A percentile compares a stretch with the other conserved stretches of the same genome.
Conservation (phyloP, 2,113 vertebrate genomes). For the Phyllopteryx taeniolatus region DNA sequence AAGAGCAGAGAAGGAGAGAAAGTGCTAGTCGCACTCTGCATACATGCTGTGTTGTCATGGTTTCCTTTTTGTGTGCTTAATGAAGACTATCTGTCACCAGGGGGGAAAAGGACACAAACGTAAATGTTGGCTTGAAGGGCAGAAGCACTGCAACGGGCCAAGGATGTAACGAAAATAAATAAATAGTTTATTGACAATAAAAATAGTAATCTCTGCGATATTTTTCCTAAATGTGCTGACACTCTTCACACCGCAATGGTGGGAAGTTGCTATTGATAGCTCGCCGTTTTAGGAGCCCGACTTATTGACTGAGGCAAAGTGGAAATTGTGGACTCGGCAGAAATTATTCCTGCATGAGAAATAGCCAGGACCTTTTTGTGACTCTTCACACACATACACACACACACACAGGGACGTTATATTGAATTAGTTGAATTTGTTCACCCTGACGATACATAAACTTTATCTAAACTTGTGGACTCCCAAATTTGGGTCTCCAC, state of each 20-base stretch:
- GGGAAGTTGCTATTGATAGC: constrained; percentile 68
- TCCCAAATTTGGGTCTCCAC: not conserved
- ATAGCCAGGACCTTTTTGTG: constrained; percentile 42
- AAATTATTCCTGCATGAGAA: constrained; percentile 53
- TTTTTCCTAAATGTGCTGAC: constrained; percentile 61
- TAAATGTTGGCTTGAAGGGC: constrained; percentile 32
- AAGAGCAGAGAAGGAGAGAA: not conserved
- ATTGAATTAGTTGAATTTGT: not conserved
- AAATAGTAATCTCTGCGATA: constrained; percentile 50
- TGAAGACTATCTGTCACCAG: constrained; percentile 51
- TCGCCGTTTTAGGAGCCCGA: constrained; percentile 43
- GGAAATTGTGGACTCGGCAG: constrained; percentile 69
- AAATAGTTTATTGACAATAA: constrained; percentile 38
- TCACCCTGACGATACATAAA: not conserved
- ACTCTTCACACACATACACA: constrained; percentile 6
- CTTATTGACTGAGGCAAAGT: constrained; percentile 46
- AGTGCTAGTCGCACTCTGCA: not conserved
- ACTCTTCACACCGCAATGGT: constrained; percentile 38
- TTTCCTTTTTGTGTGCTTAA: constrained; percentile 36
- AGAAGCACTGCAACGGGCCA: constrained; percentile 40
- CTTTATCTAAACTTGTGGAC: not conserved
- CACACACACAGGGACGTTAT: not conserved
- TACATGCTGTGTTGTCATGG: constrained; percentile 36
- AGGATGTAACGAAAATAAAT: constrained; percentile 28
- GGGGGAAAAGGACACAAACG: constrained; percentile 17